Evolutionary conservation across 2,113 vertebrate genomes (phyloP).

Genomic region (Cynoglossus semilaevis): DNA sequence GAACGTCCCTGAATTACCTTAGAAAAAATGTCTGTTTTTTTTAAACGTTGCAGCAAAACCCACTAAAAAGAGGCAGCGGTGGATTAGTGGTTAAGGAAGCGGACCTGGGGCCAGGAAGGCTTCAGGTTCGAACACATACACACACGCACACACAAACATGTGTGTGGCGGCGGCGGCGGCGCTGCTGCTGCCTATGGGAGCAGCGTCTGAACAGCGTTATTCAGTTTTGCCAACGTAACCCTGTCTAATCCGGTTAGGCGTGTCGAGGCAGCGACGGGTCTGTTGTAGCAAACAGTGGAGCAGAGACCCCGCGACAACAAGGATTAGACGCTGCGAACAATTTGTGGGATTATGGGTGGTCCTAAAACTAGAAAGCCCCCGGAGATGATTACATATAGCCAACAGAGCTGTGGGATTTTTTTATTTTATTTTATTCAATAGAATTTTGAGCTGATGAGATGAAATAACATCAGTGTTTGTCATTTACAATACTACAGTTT

Average conservation of each 20-base stretch:
- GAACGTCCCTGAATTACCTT: no score
- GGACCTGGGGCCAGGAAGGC: no score
- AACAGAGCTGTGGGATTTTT: neutral
- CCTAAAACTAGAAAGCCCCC: conserved; percentile 18
- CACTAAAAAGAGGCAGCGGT: no score
- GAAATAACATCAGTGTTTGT: no score
- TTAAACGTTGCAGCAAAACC: no score
- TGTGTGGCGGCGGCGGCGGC: no score
- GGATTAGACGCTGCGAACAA: conserved; percentile 49
- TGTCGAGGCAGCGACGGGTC: conserved; percentile 29
- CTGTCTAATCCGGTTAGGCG: conserved; percentile 55
- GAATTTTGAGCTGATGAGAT: no score
- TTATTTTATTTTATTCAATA: no score
- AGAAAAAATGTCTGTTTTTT: no score
- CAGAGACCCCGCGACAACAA: conserved; percentile 7
- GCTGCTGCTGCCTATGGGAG: conserved; percentile 30
- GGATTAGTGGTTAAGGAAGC: no score
- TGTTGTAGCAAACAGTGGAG: conserved; percentile 39
- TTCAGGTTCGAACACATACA: no score
- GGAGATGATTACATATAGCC: conserved; percentile 17
- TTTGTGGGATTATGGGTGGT: conserved; percentile 39
- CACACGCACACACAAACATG: conserved; percentile 15
- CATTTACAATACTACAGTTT: no score
- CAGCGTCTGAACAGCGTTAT: conserved; percentile 29
- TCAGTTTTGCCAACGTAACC: conserved; percentile 18